Evolutionary conservation across 2,888 invertebrate species (phyloP), one percentile per base, ranked within the genome.

Genomic region (Cryptus armator): DNA sequence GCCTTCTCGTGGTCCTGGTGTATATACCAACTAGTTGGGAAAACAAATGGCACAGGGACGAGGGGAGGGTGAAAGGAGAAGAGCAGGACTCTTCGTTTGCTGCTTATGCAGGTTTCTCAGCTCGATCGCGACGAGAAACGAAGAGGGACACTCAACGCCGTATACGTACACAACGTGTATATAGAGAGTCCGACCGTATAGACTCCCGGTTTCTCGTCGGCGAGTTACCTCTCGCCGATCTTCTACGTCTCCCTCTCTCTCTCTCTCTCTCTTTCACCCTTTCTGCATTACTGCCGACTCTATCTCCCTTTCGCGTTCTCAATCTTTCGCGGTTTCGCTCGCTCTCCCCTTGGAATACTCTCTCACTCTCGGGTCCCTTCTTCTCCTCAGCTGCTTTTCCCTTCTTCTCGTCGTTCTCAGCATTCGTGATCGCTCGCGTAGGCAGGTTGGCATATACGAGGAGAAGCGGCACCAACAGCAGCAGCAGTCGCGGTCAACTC

Each of bases 361-460:
- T 53, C 24, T 48, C 68, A 37, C 37, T 37, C 37, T 37, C 37
- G 6, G 7, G 67, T 74, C 44, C 76, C 85, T 80, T 79, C 85
- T 87, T 85, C 72, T 67, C 24, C 43, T 84, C 71, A 71, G 72
- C 37, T 59, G 56, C 75, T 68, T 74, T 84, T 68, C 56, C 67
- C 46, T 80, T 81, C 80, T 71, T 64, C 81, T 62, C 74, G 75
- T 70, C 70, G 81, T 81, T 81, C 84, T 79, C 83, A 46, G 51
- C 81, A 62, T 76, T 62, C 66, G 82, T 68, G 76, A 80, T 82
- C 82, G 76, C 84, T 88, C 87, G 90, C 91, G 91, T 91, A 91
- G 91, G 92, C 89, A 91, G 91, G 89, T 89, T 89, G 88, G 90
- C 89, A 88, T 89, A 75, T 78, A 91, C 89, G 88, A 89, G 88